These are phyloP conservation scores for Vulpes ferrilata DNA, from an alignment of 2,113 vertebrate species.

Conservation along the genomic window DNA sequence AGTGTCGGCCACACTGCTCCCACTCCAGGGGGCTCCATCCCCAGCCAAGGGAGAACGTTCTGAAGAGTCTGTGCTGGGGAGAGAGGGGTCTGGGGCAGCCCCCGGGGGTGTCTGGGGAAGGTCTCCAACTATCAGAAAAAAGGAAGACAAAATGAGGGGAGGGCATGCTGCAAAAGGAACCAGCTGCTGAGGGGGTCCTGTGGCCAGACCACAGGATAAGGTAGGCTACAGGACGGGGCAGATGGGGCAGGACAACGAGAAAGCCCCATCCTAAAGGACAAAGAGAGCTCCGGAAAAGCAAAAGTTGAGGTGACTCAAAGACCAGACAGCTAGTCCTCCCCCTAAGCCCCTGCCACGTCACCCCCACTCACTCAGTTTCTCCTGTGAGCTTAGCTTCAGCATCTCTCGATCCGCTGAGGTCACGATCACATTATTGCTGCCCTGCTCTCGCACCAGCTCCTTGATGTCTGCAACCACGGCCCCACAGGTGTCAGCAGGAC, in stretches of 20 bases:
- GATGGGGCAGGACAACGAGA: not conserved
- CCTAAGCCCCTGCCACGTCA: fast-evolving
- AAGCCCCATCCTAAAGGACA: not conserved
- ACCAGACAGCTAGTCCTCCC: not conserved
- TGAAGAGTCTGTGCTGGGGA: conserved; percentile 81
- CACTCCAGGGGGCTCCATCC: conserved; percentile 79
- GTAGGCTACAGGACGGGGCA: no score
- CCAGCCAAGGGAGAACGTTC: conserved; percentile 76
- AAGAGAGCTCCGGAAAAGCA: not conserved
- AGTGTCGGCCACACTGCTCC: conserved; percentile 89
- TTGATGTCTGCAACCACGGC: conserved; percentile 88
- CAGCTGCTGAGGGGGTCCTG: fast-evolving
- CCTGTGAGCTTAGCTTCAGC: conserved; percentile 90
- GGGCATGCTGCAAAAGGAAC: fast-evolving
- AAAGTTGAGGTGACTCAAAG: not conserved
- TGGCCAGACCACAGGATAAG: no score
- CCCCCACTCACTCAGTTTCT: conserved; percentile 87
- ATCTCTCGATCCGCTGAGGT: conserved; percentile 91
- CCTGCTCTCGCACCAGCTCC: conserved; percentile 91
- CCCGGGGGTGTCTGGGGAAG: conserved; percentile 79
- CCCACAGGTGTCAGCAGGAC: not conserved
- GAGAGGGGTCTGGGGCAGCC: conserved; percentile 71
- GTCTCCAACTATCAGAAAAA: conserved; percentile 74
- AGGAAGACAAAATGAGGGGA: not conserved
- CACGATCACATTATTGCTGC: conserved; percentile 92